phyloP scores from a whole-genome alignment of 2,888 invertebrate genomes.

The Tinea trinotella region DNA sequence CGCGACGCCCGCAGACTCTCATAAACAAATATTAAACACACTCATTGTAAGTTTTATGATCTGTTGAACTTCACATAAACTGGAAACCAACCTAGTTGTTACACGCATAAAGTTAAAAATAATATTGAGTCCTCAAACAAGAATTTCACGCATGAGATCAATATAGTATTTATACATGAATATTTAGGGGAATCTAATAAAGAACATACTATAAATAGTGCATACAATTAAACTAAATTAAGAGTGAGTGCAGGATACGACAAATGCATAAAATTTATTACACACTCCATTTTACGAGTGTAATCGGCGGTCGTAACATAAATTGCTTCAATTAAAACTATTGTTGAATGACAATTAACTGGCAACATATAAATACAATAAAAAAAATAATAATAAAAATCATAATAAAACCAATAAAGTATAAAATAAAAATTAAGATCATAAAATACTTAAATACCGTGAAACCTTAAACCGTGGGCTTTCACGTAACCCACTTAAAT shows the following conservation, averaged over 20 bases:
- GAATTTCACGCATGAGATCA: background rate
- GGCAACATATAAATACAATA: background rate
- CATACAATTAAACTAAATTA: background rate
- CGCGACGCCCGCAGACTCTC: conserved; percentile 16
- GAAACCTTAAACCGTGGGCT: background rate
- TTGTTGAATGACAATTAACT: background rate
- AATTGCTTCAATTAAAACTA: conserved; percentile 2
- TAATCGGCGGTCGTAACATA: conserved; percentile 3
- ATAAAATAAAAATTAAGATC: background rate
- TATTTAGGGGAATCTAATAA: too few relatives aligned
- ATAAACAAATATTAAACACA: conserved; percentile 15
- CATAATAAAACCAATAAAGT: background rate
- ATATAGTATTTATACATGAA: background rate
- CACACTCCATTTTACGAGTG: background rate
- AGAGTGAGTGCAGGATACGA: background rate
- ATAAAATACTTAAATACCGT: conserved; percentile 8
- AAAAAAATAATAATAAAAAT: background rate
- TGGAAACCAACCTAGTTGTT: background rate
- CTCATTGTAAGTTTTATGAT: background rate
- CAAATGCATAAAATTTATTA: background rate
- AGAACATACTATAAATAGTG: too few relatives aligned
- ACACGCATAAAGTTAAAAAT: background rate
- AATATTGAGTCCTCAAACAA: background rate
- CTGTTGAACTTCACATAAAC: background rate
- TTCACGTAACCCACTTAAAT: conserved; percentile 3